Evolutionary conservation across 2,797 vertebrate genomes (phyloP).

Genomic region (Sternarchorhynchus goeldii): DNA sequence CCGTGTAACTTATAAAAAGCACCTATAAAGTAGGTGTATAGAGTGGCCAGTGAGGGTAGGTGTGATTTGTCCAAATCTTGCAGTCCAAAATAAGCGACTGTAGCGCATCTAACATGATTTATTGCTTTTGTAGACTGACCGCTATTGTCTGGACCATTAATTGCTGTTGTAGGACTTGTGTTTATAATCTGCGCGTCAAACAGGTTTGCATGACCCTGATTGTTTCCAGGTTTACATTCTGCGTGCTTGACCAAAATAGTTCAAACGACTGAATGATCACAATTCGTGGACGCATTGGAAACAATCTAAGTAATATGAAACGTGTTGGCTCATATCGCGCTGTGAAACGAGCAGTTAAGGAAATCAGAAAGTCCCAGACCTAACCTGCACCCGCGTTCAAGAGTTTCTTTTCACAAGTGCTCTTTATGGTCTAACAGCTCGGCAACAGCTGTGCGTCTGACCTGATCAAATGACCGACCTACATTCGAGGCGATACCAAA

Average conservation of each 20-base stretch:
- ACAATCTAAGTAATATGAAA: background rate
- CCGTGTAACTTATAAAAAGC: no score
- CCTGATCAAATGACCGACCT: conserved; percentile 74
- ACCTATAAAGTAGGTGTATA: no score
- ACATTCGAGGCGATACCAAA: conserved; percentile 57
- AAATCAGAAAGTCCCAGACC: conserved; percentile 15
- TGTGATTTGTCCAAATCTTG: no score
- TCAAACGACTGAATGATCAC: conserved; percentile 15
- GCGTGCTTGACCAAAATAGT: conserved; percentile 48
- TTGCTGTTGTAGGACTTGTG: background rate
- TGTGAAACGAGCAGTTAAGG: background rate
- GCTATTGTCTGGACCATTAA: no score
- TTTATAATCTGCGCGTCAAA: conserved; percentile 24
- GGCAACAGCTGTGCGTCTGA: conserved; percentile 71
- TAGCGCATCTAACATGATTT: background rate
- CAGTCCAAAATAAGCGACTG: background rate
- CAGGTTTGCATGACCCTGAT: conserved; percentile 26
- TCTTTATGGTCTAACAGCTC: conserved; percentile 50
- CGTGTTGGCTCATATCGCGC: background rate
- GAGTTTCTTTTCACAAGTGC: conserved; percentile 30
- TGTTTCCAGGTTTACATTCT: conserved; percentile 47
- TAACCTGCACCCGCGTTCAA: conserved; percentile 43
- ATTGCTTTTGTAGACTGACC: background rate
- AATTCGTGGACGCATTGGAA: conserved; percentile 21
- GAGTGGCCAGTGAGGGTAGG: no score